phyloP scores from a whole-genome alignment of 2,888 invertebrate species.

The Drosophila mulleri region DNA sequence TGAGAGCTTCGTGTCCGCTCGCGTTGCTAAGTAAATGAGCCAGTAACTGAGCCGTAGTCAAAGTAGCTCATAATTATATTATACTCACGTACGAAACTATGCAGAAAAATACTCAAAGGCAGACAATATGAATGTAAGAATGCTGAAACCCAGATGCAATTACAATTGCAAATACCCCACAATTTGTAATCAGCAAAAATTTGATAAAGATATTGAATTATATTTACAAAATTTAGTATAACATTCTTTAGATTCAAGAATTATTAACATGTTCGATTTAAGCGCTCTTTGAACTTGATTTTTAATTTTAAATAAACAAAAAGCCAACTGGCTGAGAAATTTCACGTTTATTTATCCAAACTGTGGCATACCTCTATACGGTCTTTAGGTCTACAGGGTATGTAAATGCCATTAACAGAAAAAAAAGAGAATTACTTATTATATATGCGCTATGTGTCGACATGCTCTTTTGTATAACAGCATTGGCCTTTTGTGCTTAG shows the following conservation, averaged over 20 bases:
- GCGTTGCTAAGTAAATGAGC: constrained; percentile 45
- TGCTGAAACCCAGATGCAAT: neutral
- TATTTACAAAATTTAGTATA: neutral
- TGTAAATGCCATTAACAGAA: constrained; percentile 43
- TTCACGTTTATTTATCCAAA: neutral
- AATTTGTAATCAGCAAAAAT: neutral
- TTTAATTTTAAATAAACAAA: too few species aligned
- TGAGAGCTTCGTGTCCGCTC: constrained; percentile 43
- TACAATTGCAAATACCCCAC: constrained; percentile 32
- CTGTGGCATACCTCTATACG: neutral
- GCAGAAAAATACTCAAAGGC: constrained; percentile 65
- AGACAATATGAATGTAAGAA: constrained; percentile 38
- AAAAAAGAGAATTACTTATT: constrained; percentile 51
- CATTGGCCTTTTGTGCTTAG: constrained; percentile 49
- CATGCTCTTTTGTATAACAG: constrained; percentile 57
- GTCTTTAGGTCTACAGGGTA: constrained; percentile 24
- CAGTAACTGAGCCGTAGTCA: constrained; percentile 67
- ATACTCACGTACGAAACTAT: constrained; percentile 73
- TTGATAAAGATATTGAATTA: too few species aligned
- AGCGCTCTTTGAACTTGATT: too few species aligned
- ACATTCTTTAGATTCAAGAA: neutral
- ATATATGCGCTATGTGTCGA: constrained; percentile 37
- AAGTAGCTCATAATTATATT: constrained; percentile 80
- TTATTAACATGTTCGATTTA: too few species aligned
- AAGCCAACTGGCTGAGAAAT: neutral